phyloP scores from a whole-genome alignment of 2,888 invertebrate species.

The Callinectes sapidus region DNA sequence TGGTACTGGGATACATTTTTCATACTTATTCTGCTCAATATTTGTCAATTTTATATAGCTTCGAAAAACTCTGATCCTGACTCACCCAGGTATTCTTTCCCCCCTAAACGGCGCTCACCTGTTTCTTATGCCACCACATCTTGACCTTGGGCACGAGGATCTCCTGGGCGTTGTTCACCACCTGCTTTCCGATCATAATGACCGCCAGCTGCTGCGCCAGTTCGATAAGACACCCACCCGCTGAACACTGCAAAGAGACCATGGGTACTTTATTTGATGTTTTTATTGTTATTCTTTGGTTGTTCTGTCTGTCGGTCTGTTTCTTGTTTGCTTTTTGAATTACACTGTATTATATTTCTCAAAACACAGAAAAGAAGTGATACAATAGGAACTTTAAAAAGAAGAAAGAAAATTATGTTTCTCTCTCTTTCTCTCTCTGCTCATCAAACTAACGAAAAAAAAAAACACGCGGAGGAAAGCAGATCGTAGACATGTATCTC shows the following conservation, averaged over 20 bases:
- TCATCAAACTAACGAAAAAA: background rate
- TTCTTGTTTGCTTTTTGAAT: no score
- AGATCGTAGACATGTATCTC: background rate
- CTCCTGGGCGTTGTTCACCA: slow-evolving; percentile 80
- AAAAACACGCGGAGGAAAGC: no score
- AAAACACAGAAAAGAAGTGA: no score
- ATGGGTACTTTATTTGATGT: background rate
- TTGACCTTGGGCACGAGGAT: slow-evolving; percentile 79
- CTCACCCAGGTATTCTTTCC: no score
- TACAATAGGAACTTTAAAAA: no score
- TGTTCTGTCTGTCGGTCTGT: no score
- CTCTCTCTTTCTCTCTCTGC: background rate
- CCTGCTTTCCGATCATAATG: slow-evolving; percentile 80
- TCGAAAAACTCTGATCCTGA: no score
- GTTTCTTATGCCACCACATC: slow-evolving; percentile 77
- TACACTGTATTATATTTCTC: no score
- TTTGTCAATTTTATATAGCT: no score
- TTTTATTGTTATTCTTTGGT: background rate
- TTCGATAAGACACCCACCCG: slow-evolving; percentile 80
- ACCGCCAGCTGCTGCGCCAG: slow-evolving; percentile 80
- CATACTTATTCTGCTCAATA: no score
- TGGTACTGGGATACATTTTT: no score
- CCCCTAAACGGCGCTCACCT: slow-evolving; percentile 72
- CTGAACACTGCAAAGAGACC: slow-evolving; percentile 77
- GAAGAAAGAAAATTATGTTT: no score